Evolutionary conservation across 2,888 invertebrate genomes (phyloP).

Genomic region (Pogonocherus hispidulus): DNA sequence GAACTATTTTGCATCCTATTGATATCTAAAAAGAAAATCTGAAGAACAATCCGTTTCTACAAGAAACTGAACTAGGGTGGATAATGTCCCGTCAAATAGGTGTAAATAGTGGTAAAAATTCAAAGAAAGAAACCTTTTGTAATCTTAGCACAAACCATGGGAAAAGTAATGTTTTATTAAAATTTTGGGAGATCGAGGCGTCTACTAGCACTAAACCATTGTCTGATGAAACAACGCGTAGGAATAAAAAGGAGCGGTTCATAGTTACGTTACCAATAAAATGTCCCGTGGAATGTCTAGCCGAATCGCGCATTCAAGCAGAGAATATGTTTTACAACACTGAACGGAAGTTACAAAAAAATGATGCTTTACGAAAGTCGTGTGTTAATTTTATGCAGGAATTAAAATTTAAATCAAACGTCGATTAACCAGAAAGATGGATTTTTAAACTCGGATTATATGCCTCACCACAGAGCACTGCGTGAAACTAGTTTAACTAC

Average conservation of each 20-base stretch:
- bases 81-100: conserved; percentile 39
- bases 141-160: too few species aligned
- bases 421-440: too few species aligned
- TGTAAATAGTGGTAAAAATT: too few species aligned
- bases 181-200: too few species aligned
- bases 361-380: neutral
- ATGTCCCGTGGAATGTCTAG: neutral
- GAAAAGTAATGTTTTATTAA: too few species aligned
- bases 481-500: neutral
- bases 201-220: too few species aligned
- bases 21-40: conserved; percentile 18
- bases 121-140: too few species aligned
- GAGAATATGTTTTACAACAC: neutral
- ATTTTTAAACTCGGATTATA: neutral
- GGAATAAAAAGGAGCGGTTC: conserved; percentile 6
- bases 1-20: conserved; percentile 44
- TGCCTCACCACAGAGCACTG: neutral
- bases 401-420: neutral
- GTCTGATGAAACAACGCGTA: neutral
- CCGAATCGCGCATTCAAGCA: too few species aligned
- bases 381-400: conserved; percentile 12
- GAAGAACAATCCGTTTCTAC: conserved; percentile 32
- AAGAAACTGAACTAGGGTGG: conserved; percentile 47
- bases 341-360: neutral
- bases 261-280: conserved; percentile 16